Percentiles rank a stretch among this genome's conserved stretches.
Evolutionary conservation across 2,113 vertebrate genomes (phyloP).

Genomic region (Irena cyanogastra): DNA sequence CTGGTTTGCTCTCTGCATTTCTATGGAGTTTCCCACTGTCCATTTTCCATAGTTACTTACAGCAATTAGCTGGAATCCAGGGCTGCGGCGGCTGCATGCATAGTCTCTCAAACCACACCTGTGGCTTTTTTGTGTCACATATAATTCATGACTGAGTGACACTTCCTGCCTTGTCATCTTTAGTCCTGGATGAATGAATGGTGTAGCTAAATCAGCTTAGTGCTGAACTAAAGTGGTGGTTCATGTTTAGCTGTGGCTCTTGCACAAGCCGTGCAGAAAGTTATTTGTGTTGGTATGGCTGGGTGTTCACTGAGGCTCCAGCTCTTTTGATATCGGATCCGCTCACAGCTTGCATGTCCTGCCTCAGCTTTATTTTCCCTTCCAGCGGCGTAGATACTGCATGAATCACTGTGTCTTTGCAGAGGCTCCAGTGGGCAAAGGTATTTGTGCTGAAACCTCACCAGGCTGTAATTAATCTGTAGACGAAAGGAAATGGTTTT

Average conservation of each 20-base stretch:
- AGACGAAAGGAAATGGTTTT: slow-evolving; percentile 63
- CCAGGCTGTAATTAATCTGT: slow-evolving; percentile 57
- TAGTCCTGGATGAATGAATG: slow-evolving; percentile 32
- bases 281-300: slow-evolving; percentile 41
- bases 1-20: not conserved
- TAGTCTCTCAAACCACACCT: slow-evolving; percentile 33
- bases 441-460: slow-evolving; percentile 55
- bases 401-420: slow-evolving; percentile 53
- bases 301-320: slow-evolving; percentile 25
- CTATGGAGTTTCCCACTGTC: slow-evolving; percentile 45
- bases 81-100: not conserved
- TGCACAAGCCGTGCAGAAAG: slow-evolving; percentile 19
- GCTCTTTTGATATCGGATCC: slow-evolving; percentile 62
- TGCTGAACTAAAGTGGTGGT: not conserved
- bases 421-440: slow-evolving; percentile 1
- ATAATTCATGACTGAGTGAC: slow-evolving; percentile 59
- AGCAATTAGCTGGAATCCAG: slow-evolving; percentile 31
- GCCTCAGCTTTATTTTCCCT: slow-evolving; percentile 34
- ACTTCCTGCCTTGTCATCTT: slow-evolving; percentile 53
- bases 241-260: not conserved
- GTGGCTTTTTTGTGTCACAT: slow-evolving; percentile 53
- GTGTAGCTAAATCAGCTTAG: slow-evolving; percentile 33
- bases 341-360: slow-evolving; percentile 19
- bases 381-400: slow-evolving; percentile 47
- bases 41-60: slow-evolving; percentile 36